These are phyloP conservation scores for Chrysaora quinquecirrha DNA, from an alignment of 30 jellyfish, hydroid and myxozoan species.

Conservation along the genomic window DNA sequence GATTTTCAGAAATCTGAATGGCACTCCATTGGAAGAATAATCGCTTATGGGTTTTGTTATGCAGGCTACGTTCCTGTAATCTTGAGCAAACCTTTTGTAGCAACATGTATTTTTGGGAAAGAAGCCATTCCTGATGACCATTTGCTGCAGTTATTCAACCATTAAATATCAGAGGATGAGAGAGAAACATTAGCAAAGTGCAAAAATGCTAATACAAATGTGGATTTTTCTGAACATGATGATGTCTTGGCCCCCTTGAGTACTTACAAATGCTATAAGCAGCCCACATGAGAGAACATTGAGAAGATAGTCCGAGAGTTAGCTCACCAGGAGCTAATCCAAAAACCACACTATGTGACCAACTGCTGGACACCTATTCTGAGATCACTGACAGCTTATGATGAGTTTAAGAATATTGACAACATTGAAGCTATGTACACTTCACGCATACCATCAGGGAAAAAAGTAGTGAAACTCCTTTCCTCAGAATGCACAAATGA, in stretches of 20 bases:
- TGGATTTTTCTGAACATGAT: constrained; percentile 32
- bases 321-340: constrained; percentile 54
- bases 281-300: constrained; percentile 23
- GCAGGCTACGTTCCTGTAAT: neutral
- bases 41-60: neutral
- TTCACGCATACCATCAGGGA: constrained; percentile 21
- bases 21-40: neutral
- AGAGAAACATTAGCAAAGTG: constrained; percentile 34
- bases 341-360: constrained; percentile 18
- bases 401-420: constrained; percentile 17
- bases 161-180: constrained; percentile 29
- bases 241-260: constrained; percentile 45
- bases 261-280: constrained; percentile 41
- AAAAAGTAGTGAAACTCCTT: constrained; percentile 24
- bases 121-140: constrained; percentile 21
- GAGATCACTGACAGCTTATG: constrained; percentile 7
- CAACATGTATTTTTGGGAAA: constrained; percentile 38
- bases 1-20: neutral
- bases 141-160: constrained; percentile 29
- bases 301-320: constrained; percentile 14
- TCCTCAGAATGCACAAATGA: constrained; percentile 6
- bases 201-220: constrained; percentile 7
- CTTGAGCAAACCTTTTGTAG: constrained; percentile 21
- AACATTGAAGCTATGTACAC: neutral
- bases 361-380: constrained; percentile 28